A percentile compares a stretch with the other conserved stretches of the same genome.
These are phyloP conservation scores for Dipodomys ordii DNA, from an alignment of 2,113 vertebrate species.

Conservation along the genomic window DNA sequence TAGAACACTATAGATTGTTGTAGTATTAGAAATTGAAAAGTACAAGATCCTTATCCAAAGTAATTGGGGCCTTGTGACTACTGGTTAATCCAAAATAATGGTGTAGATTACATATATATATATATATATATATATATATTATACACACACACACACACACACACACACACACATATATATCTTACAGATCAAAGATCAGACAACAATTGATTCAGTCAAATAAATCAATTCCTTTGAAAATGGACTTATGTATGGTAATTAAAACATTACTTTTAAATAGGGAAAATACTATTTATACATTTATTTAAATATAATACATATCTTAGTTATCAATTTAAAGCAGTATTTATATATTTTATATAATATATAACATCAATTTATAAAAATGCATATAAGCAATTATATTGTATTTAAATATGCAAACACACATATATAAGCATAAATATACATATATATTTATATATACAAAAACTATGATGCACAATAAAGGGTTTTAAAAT, in stretches of 20 bases:
- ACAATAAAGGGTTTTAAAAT: background rate
- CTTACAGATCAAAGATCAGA: conserved; percentile 19
- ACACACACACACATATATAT: background rate
- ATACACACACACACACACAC: too few relatives aligned
- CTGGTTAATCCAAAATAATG: conserved; percentile 15
- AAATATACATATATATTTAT: too few relatives aligned
- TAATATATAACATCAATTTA: too few relatives aligned
- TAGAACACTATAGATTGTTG: background rate
- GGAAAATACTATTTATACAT: background rate
- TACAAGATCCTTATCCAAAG: background rate
- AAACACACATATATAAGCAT: background rate
- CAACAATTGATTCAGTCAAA: background rate
- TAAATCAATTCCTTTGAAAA: conserved; percentile 12
- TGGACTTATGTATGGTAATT: background rate
- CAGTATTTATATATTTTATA: too few relatives aligned
- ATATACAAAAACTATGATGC: background rate
- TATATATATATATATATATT: background rate
- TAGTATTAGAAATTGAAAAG: background rate
- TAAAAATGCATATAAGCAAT: background rate
- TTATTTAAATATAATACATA: background rate
- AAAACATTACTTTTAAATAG: background rate
- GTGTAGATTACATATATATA: background rate
- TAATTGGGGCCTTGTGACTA: background rate
- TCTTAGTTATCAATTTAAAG: too few relatives aligned
- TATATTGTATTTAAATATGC: background rate